Conservation (phyloP, 2,113 vertebrate genomes). For the Gadus chalcogrammus region DNA sequence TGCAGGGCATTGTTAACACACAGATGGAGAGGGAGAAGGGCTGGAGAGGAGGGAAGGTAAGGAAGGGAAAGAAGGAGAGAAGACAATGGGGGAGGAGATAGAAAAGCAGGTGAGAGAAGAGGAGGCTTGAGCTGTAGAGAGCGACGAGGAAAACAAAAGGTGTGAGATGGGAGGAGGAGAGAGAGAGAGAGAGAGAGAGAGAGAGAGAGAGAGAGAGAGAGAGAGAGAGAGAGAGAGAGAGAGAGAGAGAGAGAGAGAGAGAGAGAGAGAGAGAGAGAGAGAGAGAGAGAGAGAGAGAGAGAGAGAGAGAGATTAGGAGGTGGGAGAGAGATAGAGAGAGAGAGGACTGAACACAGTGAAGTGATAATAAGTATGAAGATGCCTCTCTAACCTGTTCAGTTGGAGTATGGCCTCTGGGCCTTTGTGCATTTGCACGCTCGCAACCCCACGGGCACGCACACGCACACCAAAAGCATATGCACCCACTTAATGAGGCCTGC, state of each 20-base stretch:
- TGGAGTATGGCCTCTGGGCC: neutral
- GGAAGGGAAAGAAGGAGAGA: conserved; percentile 2
- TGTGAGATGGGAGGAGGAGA: neutral
- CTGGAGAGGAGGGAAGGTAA: conserved; percentile 20
- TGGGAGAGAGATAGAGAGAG: neutral
- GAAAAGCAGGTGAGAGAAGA: too few relatives aligned
- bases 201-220: neutral
- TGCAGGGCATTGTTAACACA: conserved; percentile 55
- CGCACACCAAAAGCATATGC: conserved; percentile 9
- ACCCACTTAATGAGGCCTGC: conserved; percentile 42
- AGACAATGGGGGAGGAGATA: too few relatives aligned
- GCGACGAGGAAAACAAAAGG: neutral
- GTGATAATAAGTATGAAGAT: conserved; percentile 14
- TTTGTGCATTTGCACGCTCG: conserved; percentile 5
- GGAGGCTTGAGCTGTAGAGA: too few relatives aligned
- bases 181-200: neutral
- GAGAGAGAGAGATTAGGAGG: too few relatives aligned
- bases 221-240: neutral
- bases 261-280: neutral
- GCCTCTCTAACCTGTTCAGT: conserved; percentile 2
- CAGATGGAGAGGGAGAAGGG: conserved; percentile 12
- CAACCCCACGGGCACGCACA: conserved; percentile 2
- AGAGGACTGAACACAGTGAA: neutral
- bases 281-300: neutral
- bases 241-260: neutral